phyloP scores from a whole-genome alignment of 2,797 vertebrate species.

The Lindbergichthys nudifrons region DNA sequence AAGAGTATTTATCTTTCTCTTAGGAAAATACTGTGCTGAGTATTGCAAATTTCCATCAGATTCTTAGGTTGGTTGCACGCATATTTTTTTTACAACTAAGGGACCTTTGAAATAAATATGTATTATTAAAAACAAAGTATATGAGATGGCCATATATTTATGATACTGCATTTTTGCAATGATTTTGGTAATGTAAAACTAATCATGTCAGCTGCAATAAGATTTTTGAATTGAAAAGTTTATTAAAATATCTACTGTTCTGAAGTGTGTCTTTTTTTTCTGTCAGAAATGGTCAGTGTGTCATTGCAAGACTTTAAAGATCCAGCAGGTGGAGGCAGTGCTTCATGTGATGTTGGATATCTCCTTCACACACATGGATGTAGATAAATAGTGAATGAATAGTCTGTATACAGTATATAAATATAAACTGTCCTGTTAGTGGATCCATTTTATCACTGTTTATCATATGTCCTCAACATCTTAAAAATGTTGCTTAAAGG shows the following conservation, averaged over 20 bases:
- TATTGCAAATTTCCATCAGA: constrained; percentile 53
- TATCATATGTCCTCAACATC: not conserved
- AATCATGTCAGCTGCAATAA: constrained; percentile 70
- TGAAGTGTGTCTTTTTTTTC: not conserved
- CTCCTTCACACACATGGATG: not conserved
- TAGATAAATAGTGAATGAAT: not conserved
- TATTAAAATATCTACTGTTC: constrained; percentile 74
- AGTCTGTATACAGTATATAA: not conserved
- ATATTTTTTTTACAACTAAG: constrained; percentile 63
- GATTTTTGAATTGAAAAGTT: constrained; percentile 67
- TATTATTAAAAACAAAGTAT: constrained; percentile 74
- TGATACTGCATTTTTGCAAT: constrained; percentile 70
- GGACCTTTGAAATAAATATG: constrained; percentile 76
- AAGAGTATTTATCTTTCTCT: constrained; percentile 54
- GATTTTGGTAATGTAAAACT: constrained; percentile 73
- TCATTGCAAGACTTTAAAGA: not conserved
- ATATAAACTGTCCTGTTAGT: not conserved
- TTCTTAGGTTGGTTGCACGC: constrained; percentile 68
- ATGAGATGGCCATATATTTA: constrained; percentile 80
- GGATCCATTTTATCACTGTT: not conserved
- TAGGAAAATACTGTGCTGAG: constrained; percentile 48
- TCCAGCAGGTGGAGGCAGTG: constrained; percentile 70
- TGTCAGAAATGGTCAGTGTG: rapidly evolving
- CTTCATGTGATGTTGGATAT: not conserved
- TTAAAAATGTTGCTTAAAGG: not conserved